Evolutionary conservation across 2,113 vertebrate genomes (phyloP).

Genomic region (Aleadryas rufinucha): DNA sequence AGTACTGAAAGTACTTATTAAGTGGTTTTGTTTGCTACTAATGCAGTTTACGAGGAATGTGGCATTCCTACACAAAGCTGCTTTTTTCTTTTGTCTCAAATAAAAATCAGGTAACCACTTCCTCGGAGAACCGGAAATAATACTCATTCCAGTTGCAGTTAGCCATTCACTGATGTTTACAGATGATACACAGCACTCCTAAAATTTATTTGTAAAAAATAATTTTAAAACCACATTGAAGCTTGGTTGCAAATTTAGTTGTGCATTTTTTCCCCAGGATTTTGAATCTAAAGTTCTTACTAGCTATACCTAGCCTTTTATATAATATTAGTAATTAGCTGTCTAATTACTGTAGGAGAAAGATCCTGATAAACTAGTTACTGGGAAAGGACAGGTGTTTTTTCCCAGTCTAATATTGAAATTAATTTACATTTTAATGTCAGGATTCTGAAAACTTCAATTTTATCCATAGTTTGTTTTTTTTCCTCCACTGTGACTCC

Average conservation of each 20-base stretch:
- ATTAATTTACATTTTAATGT: not conserved
- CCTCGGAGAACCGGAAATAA: not conserved
- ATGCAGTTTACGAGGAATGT: not conserved
- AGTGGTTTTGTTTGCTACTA: not conserved
- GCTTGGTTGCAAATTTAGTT: not conserved
- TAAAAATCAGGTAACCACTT: not conserved
- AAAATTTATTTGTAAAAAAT: not conserved
- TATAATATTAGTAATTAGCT: not conserved
- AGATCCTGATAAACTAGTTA: not conserved
- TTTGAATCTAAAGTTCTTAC: not conserved
- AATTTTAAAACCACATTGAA: not conserved
- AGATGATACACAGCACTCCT: not conserved
- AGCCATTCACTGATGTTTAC: not conserved
- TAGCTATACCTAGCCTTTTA: not conserved
- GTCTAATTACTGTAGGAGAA: not conserved
- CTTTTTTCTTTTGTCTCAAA: not conserved
- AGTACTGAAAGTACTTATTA: not conserved
- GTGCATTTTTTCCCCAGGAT: not conserved
- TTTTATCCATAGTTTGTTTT: not conserved
- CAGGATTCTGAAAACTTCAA: not conserved
- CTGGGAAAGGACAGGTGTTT: not conserved
- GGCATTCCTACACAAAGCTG: not conserved
- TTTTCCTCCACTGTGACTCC: not conserved
- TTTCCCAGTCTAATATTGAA: not conserved
- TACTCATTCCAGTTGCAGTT: not conserved